Conservation (phyloP, 1,140 invertebrate species). For the Drosophila pseudoananassae region DNA sequence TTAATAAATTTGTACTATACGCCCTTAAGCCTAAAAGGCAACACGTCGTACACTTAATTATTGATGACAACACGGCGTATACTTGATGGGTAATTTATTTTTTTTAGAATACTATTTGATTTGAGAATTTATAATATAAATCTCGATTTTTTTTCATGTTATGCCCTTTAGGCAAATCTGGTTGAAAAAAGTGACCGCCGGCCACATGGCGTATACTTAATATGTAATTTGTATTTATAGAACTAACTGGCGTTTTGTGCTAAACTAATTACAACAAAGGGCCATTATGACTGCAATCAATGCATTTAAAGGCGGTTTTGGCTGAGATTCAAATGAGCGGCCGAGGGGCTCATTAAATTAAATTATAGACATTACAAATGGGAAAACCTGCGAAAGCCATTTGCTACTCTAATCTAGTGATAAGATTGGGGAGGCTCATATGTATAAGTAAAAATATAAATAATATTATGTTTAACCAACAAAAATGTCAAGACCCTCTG, state of each 20-base stretch:
- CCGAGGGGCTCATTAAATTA: not conserved
- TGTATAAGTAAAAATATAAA: too few species aligned
- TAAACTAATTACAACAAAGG: constrained; percentile 4
- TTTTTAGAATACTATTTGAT: too few species aligned
- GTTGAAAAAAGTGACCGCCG: not conserved
- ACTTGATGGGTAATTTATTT: not conserved
- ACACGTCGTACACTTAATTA: not conserved
- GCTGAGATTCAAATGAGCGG: not conserved
- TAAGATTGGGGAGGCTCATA: not conserved
- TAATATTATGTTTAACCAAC: not conserved
- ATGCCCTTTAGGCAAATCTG: too few species aligned
- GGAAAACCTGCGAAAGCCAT: not conserved
- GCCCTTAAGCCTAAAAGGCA: not conserved
- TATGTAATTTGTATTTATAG: constrained; percentile 16
- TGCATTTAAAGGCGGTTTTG: not conserved
- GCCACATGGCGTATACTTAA: not conserved
- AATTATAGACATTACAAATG: not conserved
- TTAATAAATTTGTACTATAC: too few species aligned
- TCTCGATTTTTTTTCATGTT: too few species aligned
- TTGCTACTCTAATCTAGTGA: not conserved
- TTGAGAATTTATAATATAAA: not conserved
- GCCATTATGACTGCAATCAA: not conserved
- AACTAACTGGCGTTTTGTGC: constrained; percentile 7
- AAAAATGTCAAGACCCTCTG: not conserved
- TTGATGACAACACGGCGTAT: not conserved